Evolutionary conservation across 2,888 invertebrate species (phyloP).

Genomic region (Parnassius apollo): DNA sequence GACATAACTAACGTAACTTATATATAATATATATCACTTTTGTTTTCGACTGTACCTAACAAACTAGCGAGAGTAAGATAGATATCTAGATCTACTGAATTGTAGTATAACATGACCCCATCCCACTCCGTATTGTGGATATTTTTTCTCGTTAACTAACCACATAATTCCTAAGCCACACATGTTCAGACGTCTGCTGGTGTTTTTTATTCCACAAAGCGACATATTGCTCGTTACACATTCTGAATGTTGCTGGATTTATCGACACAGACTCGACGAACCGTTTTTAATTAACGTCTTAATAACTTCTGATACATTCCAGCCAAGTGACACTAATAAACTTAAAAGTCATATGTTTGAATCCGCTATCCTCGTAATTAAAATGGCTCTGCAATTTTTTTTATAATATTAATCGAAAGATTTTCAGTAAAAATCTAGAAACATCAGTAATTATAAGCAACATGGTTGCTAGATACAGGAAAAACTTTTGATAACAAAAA

Average conservation of each 20-base stretch:
- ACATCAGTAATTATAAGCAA: too few relatives aligned
- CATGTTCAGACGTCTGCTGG: constrained; percentile 38
- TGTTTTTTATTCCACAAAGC: constrained; percentile 44
- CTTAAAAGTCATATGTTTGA: too few relatives aligned
- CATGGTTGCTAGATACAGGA: too few relatives aligned
- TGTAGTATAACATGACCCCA: not conserved
- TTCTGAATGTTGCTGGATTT: not conserved
- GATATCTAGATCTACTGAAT: not conserved
- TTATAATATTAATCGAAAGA: too few relatives aligned
- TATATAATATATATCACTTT: too few relatives aligned
- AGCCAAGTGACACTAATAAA: too few relatives aligned
- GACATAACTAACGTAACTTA: too few relatives aligned
- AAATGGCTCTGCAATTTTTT: too few relatives aligned
- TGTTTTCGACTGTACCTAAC: too few relatives aligned
- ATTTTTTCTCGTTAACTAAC: constrained; percentile 50
- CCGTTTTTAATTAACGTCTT: not conserved
- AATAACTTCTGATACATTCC: not conserved
- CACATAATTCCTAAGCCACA: constrained; percentile 48
- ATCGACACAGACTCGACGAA: not conserved
- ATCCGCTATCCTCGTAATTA: too few relatives aligned
- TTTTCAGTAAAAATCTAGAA: too few relatives aligned
- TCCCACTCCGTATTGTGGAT: constrained; percentile 13
- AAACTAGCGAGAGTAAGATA: not conserved
- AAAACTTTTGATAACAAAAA: too few relatives aligned
- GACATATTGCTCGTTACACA: constrained; percentile 19